Evolutionary conservation across 2,888 invertebrate species (phyloP).

Genomic region (Melinaea menophilus): DNA sequence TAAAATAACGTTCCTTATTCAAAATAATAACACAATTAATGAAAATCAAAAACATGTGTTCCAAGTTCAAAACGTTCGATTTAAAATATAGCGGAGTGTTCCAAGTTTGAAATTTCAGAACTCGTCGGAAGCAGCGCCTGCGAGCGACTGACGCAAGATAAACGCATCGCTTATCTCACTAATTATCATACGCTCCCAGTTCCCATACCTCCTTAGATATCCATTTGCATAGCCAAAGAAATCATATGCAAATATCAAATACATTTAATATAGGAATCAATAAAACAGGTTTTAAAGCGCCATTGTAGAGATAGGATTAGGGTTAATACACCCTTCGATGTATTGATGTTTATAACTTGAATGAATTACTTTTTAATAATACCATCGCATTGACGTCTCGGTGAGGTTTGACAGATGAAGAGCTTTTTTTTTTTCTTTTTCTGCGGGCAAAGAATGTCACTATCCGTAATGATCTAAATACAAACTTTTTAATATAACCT

Average conservation of each 20-base stretch:
- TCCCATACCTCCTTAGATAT: constrained; percentile 64
- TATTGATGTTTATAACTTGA: constrained; percentile 61
- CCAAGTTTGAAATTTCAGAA: constrained; percentile 39
- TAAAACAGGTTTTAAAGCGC: constrained; percentile 72
- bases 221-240: constrained; percentile 71
- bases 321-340: constrained; percentile 63
- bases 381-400: constrained; percentile 6
- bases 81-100: constrained; percentile 23
- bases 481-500: neutral
- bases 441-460: neutral
- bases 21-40: constrained; percentile 7
- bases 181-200: constrained; percentile 67
- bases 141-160: constrained; percentile 69
- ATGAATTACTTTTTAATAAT: constrained; percentile 47
- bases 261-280: constrained; percentile 72
- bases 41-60: constrained; percentile 16
- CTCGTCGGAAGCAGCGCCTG: constrained; percentile 67
- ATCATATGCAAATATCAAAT: constrained; percentile 70
- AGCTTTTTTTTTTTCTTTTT: neutral
- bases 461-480: neutral
- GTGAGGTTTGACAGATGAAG: constrained; percentile 1
- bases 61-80: too few relatives aligned
- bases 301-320: constrained; percentile 69
- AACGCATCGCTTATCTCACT: constrained; percentile 63
- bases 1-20: neutral